phyloP scores from a whole-genome alignment of 1,140 invertebrate species.

The Diorhabda elongata region DNA sequence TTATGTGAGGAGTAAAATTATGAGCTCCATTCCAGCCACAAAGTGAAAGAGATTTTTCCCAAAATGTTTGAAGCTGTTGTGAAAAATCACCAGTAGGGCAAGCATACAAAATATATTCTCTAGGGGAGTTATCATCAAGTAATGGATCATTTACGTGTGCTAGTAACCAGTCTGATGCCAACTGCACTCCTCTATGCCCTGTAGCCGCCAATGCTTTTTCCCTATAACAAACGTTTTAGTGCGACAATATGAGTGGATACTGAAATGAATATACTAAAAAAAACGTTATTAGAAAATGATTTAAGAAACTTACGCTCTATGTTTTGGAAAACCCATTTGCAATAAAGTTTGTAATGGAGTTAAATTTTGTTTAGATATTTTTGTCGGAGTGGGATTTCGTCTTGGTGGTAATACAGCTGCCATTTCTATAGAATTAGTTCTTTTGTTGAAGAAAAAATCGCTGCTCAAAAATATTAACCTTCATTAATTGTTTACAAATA shows the following conservation, averaged over 20 bases:
- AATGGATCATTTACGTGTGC: conserved; percentile 81
- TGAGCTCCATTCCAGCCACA: conserved; percentile 85
- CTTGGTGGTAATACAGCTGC: conserved; percentile 67
- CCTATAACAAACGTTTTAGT: conserved; percentile 49
- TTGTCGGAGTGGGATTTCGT: conserved; percentile 62
- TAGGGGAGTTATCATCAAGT: conserved; percentile 66
- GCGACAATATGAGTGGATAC: conserved; percentile 3
- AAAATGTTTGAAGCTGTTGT: conserved; percentile 70
- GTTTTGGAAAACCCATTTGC: conserved; percentile 83
- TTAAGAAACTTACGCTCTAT: conserved; percentile 68
- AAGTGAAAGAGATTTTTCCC: conserved; percentile 68
- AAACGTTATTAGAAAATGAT: too few relatives aligned
- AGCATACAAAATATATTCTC: conserved; percentile 82
- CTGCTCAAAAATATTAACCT: neutral
- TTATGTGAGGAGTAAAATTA: conserved; percentile 85
- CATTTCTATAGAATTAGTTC: neutral
- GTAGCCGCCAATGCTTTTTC: conserved; percentile 88
- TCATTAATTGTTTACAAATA: conserved; percentile 14
- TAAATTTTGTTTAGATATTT: conserved; percentile 67
- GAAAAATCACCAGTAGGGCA: conserved; percentile 74
- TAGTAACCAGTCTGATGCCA: conserved; percentile 85
- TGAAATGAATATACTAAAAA: neutral
- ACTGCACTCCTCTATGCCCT: conserved; percentile 76
- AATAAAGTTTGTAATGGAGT: conserved; percentile 74
- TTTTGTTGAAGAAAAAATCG: conserved; percentile 6